Evolutionary conservation across 2,113 vertebrate genomes (phyloP).

Genomic region (Mus musculus): GRCm39 chr4:95123001-95123500

Average conservation of each 20-base stretch:
- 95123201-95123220: neutral
- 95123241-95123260: neutral
- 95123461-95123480: fast-evolving
- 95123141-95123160: neutral
- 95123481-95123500: neutral
- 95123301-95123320: neutral
- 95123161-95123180: neutral
- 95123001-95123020: neutral
- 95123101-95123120: no score
- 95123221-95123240: neutral
- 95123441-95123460: neutral
- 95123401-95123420: neutral
- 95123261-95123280: neutral
- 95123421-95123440: neutral
- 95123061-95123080: neutral
- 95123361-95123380: neutral
- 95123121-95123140: neutral
- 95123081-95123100: constrained; percentile 8
- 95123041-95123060: neutral
- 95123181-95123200: neutral
- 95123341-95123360: neutral
- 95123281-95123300: neutral
- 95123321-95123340: neutral
- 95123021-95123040: neutral
- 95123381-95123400: neutral